Base-by-base conservation (phyloP, 2,797 vertebrate genomes). In the Liparis tanakae region DNA sequence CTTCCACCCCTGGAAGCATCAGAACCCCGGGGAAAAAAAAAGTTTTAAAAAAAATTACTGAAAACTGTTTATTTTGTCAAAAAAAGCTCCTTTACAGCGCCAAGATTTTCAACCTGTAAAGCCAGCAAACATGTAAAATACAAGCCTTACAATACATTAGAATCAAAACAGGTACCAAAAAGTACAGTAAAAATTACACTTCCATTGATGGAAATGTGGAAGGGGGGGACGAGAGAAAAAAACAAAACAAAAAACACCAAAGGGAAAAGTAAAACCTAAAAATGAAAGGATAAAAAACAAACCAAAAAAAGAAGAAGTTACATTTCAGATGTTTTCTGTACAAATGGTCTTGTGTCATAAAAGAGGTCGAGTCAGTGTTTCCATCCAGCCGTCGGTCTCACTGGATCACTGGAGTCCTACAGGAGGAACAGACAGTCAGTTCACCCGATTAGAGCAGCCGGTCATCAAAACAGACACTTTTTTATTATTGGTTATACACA, bases 161-260 rank as follows among this genome's bases (percentile, higher is more conserved):
- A 98, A 97, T 98, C 97, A 98, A 98, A 97, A 97, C 96, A 96
- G 98, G 97, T 99, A 99, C 98, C 97, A 99, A 99, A 99, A 99
- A 99, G 98, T 99, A 99, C 97, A 98, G 98, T 99, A 99, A 98
- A 99, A 99, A 98, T 98, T 96, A 98, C 97, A 99, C 97, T 98
- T 99, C 97, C 97, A 65, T 94, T 87, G 89, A 91, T 95, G 98
- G 98, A 99, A 99, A 99, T 99, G 98, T 97, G 96, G 95, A 96
- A 82, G 73, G 81, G 95, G 25, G 25, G 25, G 25, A 91, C 94
- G 93, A 78, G 74, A 74, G 80, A 94, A 94, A 55, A 43, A 81
- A 55, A 95, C 93, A 95, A 95, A 95, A 96, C 93, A 86, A 93
- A 96, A 95, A 95, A 96, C 93, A 86, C 63, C 57, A 61, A 84